Conservation (phyloP, 1,140 invertebrate genomes). For the Eumaeus atala region DNA sequence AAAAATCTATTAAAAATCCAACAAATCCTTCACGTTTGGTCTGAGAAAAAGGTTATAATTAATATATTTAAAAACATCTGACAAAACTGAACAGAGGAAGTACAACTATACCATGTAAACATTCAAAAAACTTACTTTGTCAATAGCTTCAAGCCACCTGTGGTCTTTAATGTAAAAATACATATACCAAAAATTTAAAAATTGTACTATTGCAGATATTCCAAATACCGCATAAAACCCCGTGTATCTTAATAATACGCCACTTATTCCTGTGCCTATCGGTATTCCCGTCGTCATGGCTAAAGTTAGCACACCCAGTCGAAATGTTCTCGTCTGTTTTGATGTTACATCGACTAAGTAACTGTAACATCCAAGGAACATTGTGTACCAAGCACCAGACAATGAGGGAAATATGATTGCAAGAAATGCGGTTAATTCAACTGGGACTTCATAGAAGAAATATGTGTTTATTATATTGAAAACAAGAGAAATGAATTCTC, state of each 20-base stretch:
- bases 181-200: conserved; percentile 61
- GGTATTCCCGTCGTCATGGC: conserved; percentile 79
- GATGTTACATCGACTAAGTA: conserved; percentile 90
- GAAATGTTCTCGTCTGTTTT: conserved; percentile 83
- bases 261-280: conserved; percentile 65
- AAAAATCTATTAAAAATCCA: conserved; percentile 58
- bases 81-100: conserved; percentile 8
- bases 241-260: conserved; percentile 49
- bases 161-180: conserved; percentile 60
- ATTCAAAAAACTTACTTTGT: conserved; percentile 38
- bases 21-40: conserved; percentile 35
- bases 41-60: conserved; percentile 24
- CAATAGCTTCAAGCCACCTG: conserved; percentile 52
- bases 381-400: conserved; percentile 88
- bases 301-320: conserved; percentile 88
- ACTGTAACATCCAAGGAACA: conserved; percentile 91
- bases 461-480: conserved; percentile 86
- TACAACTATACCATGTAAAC: not conserved
- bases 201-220: conserved; percentile 51
- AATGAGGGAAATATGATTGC: conserved; percentile 82
- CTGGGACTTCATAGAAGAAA: conserved; percentile 82
- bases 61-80: not conserved
- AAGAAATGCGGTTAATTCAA: conserved; percentile 83
- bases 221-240: conserved; percentile 68
- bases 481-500: conserved; percentile 84